Base-by-base conservation (phyloP, 1,140 invertebrate species). In the Lycorma delicatula region DNA sequence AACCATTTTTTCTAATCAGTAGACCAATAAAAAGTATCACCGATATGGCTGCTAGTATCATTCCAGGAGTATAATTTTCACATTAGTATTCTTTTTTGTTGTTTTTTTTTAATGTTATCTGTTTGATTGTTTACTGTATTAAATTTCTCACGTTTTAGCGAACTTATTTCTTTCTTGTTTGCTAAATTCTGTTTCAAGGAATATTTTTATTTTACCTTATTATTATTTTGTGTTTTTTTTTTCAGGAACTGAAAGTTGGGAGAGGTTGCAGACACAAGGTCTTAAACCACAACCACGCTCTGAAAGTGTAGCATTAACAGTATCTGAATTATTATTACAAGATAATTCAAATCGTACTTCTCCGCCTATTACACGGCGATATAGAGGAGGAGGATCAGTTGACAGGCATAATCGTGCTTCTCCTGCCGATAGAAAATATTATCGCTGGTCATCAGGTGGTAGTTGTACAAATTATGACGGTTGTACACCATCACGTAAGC, bases 171-270 rank as follows among this genome's bases (percentile, higher is more conserved):
- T n/a, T n/a, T n/a, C n/a, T n/a, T n/a, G n/a, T n/a, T n/a, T n/a
- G n/a, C n/a, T n/a, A n/a, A n/a, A n/a, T n/a, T n/a, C n/a, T n/a
- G n/a, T n/a, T n/a, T n/a, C n/a, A n/a, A n/a, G n/a, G n/a, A n/a
- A n/a, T n/a, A n/a, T n/a, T n/a, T n/a, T n/a, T n/a, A n/a, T n/a
- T n/a, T n/a, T n/a, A n/a, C n/a, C n/a, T n/a, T n/a, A 34, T 46
- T 46, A 53, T 9, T 23, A 22, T n/a, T 5, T 16, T 28, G 12
- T 9, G 13, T 11, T 54, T 31, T 64, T 54, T 27, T 56, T 71
- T 70, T 7, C 70, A 91, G 88, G 75, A 7, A 83, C 81, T 1
- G 85, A 89, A 70, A 79, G 76, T 0, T 91, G 88, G 87, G 86
- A 91, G 63, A 81, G 82, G 59, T 74, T 91, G 20, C 67, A 74